These are phyloP conservation scores for Sebastes jordani DNA, from an alignment of 2,797 vertebrate genomes.

Conservation along the genomic window DNA sequence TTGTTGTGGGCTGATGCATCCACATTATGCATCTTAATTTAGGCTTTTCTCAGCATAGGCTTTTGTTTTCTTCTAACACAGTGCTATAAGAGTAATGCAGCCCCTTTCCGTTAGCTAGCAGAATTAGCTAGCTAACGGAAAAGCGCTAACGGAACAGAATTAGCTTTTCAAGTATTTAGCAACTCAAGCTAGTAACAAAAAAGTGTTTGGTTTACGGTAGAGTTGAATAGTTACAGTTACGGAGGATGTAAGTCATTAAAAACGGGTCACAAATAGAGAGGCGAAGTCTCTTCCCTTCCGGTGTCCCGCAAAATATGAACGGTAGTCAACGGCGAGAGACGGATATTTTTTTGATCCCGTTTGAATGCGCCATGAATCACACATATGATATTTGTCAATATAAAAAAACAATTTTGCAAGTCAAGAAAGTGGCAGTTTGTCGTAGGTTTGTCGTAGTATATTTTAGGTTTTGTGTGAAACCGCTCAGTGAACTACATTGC, in stretches of 20 bases:
- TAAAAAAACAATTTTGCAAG: too few relatives aligned
- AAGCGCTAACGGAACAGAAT: neutral
- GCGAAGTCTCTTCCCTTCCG: too few relatives aligned
- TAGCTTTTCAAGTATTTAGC: neutral
- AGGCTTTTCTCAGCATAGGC: neutral
- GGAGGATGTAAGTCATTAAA: neutral
- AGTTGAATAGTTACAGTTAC: neutral
- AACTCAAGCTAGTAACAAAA: neutral
- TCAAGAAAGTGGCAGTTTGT: too few relatives aligned
- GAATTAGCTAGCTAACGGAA: too few relatives aligned
- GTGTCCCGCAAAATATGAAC: too few relatives aligned
- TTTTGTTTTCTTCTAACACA: neutral
- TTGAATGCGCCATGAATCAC: too few relatives aligned
- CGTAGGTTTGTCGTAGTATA: too few relatives aligned
- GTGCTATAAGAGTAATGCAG: neutral
- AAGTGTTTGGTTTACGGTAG: neutral
- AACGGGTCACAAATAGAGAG: neutral
- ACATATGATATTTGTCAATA: too few relatives aligned
- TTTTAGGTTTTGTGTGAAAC: too few relatives aligned
- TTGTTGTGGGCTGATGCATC: neutral
- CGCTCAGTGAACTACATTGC: too few relatives aligned
- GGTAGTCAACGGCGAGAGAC: too few relatives aligned
- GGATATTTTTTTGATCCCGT: too few relatives aligned
- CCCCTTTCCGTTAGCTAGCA: neutral
- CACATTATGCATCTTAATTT: neutral